These are phyloP conservation scores for Varanus salvator DNA, from an alignment of 2,113 vertebrate genomes.

Conservation along the genomic window DNA sequence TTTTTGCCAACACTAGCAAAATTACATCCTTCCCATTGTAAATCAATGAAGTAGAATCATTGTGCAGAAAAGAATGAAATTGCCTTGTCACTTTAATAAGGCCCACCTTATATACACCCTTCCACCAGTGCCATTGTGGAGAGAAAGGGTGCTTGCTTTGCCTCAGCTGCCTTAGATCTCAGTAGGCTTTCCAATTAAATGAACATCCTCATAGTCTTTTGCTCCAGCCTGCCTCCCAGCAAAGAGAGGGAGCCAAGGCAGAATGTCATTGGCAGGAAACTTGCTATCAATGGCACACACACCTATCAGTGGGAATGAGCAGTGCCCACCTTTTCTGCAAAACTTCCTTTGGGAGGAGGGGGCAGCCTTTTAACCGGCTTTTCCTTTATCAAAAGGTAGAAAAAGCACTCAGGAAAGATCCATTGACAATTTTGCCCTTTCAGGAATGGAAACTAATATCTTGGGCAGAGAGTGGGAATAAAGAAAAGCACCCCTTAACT, in stretches of 20 bases:
- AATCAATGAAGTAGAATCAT: slow-evolving; percentile 94
- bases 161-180: slow-evolving; percentile 77
- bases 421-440: slow-evolving; percentile 48
- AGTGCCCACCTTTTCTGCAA: slow-evolving; percentile 38
- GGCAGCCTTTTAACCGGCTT: slow-evolving; percentile 59
- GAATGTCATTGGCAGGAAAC: slow-evolving; percentile 67
- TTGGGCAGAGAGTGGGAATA: slow-evolving; percentile 44
- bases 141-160: slow-evolving; percentile 73
- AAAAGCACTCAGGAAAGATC: slow-evolving; percentile 32
- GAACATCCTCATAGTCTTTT: slow-evolving; percentile 74
- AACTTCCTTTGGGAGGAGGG: background rate
- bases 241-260: slow-evolving; percentile 71
- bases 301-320: slow-evolving; percentile 65
- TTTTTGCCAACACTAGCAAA: slow-evolving; percentile 96
- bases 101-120: slow-evolving; percentile 88
- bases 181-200: slow-evolving; percentile 81
- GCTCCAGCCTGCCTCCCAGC: slow-evolving; percentile 66
- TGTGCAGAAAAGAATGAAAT: slow-evolving; percentile 91
- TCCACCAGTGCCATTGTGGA: slow-evolving; percentile 82
- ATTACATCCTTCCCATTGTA: slow-evolving; percentile 94
- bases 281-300: slow-evolving; percentile 69
- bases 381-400: slow-evolving; percentile 54
- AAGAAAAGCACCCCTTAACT: slow-evolving; percentile 61
- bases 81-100: slow-evolving; percentile 90
- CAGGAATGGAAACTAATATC: slow-evolving; percentile 46